Percentiles rank a stretch among this genome's conserved stretches.
Conservation (phyloP, 1,140 invertebrate genomes). For the Cyclina sinensis region DNA sequence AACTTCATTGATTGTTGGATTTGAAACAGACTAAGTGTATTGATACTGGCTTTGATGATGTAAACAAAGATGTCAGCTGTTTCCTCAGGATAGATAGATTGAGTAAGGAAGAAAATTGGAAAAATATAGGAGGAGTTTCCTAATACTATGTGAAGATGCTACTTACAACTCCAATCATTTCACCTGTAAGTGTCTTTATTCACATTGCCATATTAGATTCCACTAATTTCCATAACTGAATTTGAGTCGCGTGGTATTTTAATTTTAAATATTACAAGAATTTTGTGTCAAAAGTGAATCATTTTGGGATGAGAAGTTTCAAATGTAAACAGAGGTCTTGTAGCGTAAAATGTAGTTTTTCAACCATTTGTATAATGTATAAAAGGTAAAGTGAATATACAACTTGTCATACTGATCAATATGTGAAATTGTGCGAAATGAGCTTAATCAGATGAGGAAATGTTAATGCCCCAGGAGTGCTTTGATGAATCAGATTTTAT, state of each 20-base stretch:
- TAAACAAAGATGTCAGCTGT: slow-evolving; percentile 48
- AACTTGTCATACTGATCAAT: not conserved
- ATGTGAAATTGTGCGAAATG: slow-evolving; percentile 18
- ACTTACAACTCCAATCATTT: slow-evolving; percentile 30
- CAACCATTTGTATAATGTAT: slow-evolving; percentile 4
- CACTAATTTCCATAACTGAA: not conserved
- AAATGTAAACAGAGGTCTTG: slow-evolving; percentile 30
- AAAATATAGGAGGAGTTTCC: not conserved
- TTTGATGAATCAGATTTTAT: slow-evolving; percentile 9
- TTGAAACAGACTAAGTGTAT: slow-evolving; percentile 44
- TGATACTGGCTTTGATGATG: slow-evolving; percentile 27
- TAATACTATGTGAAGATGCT: slow-evolving; percentile 39
- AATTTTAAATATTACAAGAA: not conserved
- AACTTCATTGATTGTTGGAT: slow-evolving; percentile 53
- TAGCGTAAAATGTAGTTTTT: not conserved
- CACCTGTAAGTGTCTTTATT: slow-evolving; percentile 45
- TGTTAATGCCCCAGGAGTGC: not conserved
- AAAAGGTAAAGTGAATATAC: slow-evolving; percentile 2
- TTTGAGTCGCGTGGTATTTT: not conserved
- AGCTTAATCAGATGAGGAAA: slow-evolving; percentile 3
- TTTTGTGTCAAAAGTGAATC: slow-evolving; percentile 30
- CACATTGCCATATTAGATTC: slow-evolving; percentile 26
- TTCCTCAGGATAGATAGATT: slow-evolving; percentile 30
- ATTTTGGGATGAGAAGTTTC: slow-evolving; percentile 7
- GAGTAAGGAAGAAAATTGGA: not conserved